Base-by-base conservation (phyloP, 1,140 invertebrate species). In the Pantala flavescens region DNA sequence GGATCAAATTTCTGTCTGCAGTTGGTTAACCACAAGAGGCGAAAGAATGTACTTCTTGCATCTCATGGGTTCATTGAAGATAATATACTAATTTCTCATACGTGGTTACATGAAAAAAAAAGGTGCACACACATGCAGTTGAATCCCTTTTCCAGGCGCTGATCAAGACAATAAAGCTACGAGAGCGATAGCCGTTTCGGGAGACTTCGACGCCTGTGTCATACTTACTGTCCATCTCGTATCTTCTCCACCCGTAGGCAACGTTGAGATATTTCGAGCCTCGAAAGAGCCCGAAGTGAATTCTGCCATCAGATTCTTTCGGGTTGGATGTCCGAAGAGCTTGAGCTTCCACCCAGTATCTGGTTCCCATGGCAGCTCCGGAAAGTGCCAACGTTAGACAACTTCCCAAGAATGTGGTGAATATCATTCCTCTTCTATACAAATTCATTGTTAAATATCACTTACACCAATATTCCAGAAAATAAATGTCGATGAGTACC, bases 331-430 rank as follows among this genome's bases (percentile, higher is more conserved):
- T 85, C 75, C 90, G 82, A 71, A 88, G 87, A 0, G 94, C 92
- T 75, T 84, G 86, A 0, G 93, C 91, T 42, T 90, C 88, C 0
- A 95, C 88, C 96, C 96, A 98, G 23, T 93, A 89, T 78, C 93
- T 91, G 0, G 94, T 97, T 0, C 92, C 93, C 74, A 97, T 82
- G 28, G 93, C 91, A 14, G 92, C 91, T 16, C 93, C 88, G 0
- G 96, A 86, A 70, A 97, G 81, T 9, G 90, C 93, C 72, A 96
- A 90, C 74, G 91, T 91, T 72, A 94, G 81, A 80, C 93, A 90
- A 74, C 92, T 92, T 9, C 93, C 88, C 76, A 96, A 90, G 81
- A 97, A 96, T 23, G 94, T 96, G 74, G 92, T 88, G 79, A 95
- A 95, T 55, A 96, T 91, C 82, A 95, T 89, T 24, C 91, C 90